Conservation (phyloP, 2,797 vertebrate species). For the Sphenodon punctatus region DNA sequence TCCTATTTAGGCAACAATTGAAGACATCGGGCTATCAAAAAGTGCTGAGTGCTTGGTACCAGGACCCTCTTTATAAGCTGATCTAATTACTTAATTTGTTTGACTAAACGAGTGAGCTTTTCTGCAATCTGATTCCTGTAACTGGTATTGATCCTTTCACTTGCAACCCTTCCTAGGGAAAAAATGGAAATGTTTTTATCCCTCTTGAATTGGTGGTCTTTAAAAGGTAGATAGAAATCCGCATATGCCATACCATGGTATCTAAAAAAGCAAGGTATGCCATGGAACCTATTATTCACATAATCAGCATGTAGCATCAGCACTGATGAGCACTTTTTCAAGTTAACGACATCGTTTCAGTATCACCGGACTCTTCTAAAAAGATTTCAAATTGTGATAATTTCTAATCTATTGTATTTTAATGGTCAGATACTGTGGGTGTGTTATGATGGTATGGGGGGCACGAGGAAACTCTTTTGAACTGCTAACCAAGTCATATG, state of each 20-base stretch:
- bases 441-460: not conserved
- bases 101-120: no score
- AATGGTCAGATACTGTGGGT: slow-evolving; percentile 15
- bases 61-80: no score
- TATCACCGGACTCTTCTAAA: not conserved
- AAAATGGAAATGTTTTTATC: not conserved
- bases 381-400: slow-evolving; percentile 11
- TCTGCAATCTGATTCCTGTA: no score
- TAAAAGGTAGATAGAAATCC: not conserved
- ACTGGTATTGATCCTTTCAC: no score
- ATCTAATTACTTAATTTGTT: no score
- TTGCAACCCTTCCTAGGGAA: no score
- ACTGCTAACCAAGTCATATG: not conserved
- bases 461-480: slow-evolving; percentile 31
- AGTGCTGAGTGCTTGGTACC: no score
- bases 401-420: slow-evolving; percentile 38
- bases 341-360: not conserved
- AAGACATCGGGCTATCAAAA: no score
- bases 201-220: not conserved
- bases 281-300: not conserved
- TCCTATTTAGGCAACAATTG: no score
- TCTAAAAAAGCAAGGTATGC: not conserved
- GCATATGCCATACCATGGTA: not conserved
- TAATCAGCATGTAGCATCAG: not conserved
- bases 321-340: not conserved